Evolutionary conservation across 1,140 invertebrate genomes (phyloP).

Genomic region (Gerris buenoi): DNA sequence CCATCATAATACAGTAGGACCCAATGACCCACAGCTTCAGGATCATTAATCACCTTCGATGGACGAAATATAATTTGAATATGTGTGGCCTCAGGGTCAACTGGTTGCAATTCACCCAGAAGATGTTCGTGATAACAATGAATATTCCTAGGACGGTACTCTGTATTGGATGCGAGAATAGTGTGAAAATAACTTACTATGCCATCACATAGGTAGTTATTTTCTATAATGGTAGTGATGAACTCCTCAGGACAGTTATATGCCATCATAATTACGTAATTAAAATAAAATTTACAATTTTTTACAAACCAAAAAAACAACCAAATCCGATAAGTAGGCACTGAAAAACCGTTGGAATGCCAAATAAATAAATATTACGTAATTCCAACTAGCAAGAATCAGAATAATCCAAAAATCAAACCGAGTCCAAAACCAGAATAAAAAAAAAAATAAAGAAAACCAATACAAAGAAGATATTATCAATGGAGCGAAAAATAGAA

Average conservation of each 20-base stretch:
- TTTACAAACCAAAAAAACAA: no score
- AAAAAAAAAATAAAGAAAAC: no score
- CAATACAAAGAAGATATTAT: no score
- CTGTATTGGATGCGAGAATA: not conserved
- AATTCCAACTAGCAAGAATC: no score
- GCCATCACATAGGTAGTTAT: not conserved
- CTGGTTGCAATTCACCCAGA: not conserved
- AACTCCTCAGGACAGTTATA: not conserved
- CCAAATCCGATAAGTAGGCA: no score
- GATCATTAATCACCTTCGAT: not conserved
- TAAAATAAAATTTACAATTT: no score
- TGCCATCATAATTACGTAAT: no score
- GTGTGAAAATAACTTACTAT: not conserved
- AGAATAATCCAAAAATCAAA: no score
- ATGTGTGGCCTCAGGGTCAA: not conserved
- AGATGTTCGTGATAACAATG: not conserved
- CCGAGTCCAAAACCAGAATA: no score
- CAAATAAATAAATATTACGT: no score
- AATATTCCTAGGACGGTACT: not conserved
- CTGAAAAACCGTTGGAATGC: no score
- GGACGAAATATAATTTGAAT: not conserved
- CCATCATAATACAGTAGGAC: not conserved
- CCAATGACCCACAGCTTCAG: not conserved
- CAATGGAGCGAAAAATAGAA: no score
- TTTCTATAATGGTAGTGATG: not conserved